phyloP scores from a whole-genome alignment of 2,797 vertebrate species.

The Menidia menidia region DNA sequence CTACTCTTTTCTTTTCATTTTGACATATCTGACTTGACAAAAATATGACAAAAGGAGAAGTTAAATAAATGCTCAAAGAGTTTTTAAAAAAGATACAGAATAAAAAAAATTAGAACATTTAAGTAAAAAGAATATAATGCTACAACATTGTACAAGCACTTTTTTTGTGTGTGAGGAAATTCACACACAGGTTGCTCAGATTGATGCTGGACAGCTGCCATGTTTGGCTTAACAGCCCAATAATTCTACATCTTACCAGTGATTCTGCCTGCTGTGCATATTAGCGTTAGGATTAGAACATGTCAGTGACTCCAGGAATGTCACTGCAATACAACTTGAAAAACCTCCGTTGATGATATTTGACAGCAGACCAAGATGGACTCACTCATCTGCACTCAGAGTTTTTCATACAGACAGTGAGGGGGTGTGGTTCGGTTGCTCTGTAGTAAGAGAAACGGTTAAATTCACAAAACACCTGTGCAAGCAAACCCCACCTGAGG shows the following conservation, averaged over 20 bases:
- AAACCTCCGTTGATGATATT: not conserved
- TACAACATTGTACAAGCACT: not conserved
- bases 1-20: slow-evolving; percentile 9
- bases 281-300: not conserved
- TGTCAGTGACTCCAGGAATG: not conserved
- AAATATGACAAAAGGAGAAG: not conserved
- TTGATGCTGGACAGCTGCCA: slow-evolving; percentile 8
- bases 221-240: not conserved
- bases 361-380: slow-evolving; percentile 20
- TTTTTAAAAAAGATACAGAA: not conserved
- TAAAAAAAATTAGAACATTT: not conserved
- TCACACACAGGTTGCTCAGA: slow-evolving; percentile 6
- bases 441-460: slow-evolving; percentile 17
- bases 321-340: slow-evolving; percentile 13
- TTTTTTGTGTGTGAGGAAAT: not conserved
- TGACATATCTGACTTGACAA: not conserved
- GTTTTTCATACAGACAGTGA: slow-evolving; percentile 31
- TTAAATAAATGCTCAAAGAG: not conserved
- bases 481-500: slow-evolving; percentile 34
- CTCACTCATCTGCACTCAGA: slow-evolving; percentile 30
- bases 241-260: not conserved
- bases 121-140: slow-evolving; percentile 1
- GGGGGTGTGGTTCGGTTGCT: slow-evolving; percentile 45
- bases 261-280: not conserved
- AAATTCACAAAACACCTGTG: slow-evolving; percentile 30